Percentiles rank a stretch among this genome's conserved stretches.
Evolutionary conservation across 1,140 invertebrate genomes (phyloP).

Genomic region (Drosophila mayri): DNA sequence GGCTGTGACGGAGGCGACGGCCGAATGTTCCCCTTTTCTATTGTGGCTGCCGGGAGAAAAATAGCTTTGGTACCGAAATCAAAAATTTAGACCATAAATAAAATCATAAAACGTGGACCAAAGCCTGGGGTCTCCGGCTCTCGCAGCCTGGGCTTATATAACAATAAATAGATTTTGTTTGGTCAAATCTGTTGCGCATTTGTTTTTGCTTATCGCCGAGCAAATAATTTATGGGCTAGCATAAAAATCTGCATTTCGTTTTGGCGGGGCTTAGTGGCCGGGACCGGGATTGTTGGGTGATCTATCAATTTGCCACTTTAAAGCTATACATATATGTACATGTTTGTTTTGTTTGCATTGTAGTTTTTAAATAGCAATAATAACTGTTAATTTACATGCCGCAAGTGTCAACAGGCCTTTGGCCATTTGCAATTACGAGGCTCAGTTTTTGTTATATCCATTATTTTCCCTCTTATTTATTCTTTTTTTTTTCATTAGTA

Average conservation of each 20-base stretch:
- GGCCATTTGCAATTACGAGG: slow-evolving; percentile 71
- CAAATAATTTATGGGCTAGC: slow-evolving; percentile 71
- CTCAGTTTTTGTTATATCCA: slow-evolving; percentile 33
- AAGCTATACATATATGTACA: slow-evolving; percentile 12
- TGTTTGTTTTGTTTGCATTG: slow-evolving; percentile 34
- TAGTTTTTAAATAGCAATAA: slow-evolving; percentile 61
- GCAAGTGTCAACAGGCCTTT: slow-evolving; percentile 76
- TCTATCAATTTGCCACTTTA: slow-evolving; percentile 81
- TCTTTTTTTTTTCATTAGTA: slow-evolving; percentile 16
- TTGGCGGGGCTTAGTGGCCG: slow-evolving; percentile 54
- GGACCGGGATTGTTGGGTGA: slow-evolving; percentile 41
- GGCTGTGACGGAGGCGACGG: neutral
- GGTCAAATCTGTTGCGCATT: slow-evolving; percentile 75
- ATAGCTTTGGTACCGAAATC: slow-evolving; percentile 44
- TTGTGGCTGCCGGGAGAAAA: slow-evolving; percentile 24
- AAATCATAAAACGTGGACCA: slow-evolving; percentile 48
- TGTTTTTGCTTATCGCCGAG: slow-evolving; percentile 62
- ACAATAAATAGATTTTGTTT: slow-evolving; percentile 68
- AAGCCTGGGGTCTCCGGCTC: slow-evolving; percentile 25
- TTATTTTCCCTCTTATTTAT: slow-evolving; percentile 18
- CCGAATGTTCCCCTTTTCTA: slow-evolving; percentile 1
- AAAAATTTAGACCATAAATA: slow-evolving; percentile 77
- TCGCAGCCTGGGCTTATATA: slow-evolving; percentile 37
- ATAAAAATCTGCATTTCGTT: slow-evolving; percentile 59
- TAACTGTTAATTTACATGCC: slow-evolving; percentile 78